A percentile compares a stretch with the other conserved stretches of the same genome.
Conservation (phyloP, 2,888 invertebrate genomes). For the Lottia scabra region DNA sequence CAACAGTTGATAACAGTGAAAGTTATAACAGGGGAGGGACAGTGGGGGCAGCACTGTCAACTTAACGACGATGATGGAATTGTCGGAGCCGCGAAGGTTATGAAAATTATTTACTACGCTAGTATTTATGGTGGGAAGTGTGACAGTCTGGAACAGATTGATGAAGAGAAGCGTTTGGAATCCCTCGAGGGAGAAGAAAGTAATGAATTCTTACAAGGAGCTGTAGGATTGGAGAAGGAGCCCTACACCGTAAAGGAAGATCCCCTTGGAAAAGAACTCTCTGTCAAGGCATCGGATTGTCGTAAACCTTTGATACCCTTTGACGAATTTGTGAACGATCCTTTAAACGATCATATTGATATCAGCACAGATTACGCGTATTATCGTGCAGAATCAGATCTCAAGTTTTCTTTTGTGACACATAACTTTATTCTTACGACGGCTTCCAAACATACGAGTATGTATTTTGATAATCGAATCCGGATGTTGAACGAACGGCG, state of each 20-base stretch:
- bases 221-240: constrained; percentile 66
- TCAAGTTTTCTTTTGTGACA: constrained; percentile 83
- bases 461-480: constrained; percentile 94
- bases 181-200: constrained; percentile 42
- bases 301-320: constrained; percentile 86
- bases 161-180: constrained; percentile 54
- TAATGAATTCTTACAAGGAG: constrained; percentile 57
- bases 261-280: constrained; percentile 78
- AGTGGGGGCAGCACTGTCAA: constrained; percentile 73
- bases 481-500: constrained; percentile 94
- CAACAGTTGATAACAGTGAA: constrained; percentile 90
- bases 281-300: constrained; percentile 83
- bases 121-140: constrained; percentile 83
- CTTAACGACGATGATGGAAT: constrained; percentile 89
- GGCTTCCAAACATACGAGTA: constrained; percentile 88
- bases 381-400: constrained; percentile 74
- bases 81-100: constrained; percentile 86
- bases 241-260: constrained; percentile 58
- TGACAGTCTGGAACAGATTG: constrained; percentile 58
- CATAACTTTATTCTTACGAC: constrained; percentile 92
- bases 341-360: constrained; percentile 90
- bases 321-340: constrained; percentile 94
- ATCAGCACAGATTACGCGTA: constrained; percentile 94
- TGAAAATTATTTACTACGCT: constrained; percentile 82
- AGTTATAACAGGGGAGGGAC: constrained; percentile 76